Base-by-base conservation (phyloP, 2,113 vertebrate species). In the Lucifuga dentata region DNA sequence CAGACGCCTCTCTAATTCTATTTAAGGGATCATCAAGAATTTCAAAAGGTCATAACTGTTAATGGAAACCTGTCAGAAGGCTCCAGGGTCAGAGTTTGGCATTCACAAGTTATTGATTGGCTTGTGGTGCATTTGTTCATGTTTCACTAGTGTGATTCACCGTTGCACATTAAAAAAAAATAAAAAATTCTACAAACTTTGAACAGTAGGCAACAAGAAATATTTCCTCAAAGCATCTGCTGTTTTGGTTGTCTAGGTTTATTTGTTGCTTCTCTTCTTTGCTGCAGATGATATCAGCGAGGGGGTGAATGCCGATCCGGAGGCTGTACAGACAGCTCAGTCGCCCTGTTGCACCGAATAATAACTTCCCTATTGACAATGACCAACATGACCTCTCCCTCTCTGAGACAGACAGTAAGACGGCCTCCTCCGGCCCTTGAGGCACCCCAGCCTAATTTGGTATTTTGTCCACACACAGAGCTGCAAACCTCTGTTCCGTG, bases 291-390 rank as follows among this genome's bases (percentile, higher is more conserved):
- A 59, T 71, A 66, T 70, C 71, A 76, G 16, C 44, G 70, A 40
- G 40, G 17, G 49, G 23, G 55, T 62, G 46, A 48, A 38, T 49
- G 48, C 43, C 26, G 49, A 51, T 36, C 65, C 50, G n/a, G 55
- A 61, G 74, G 65, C 66, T 46, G 50, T 51, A 43, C 23, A 57
- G 26, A 45, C 41, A 40, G 13, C 72, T 86, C 76, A 81, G 82
- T 87, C 75, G 71, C 84, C 48, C 83, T 82, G 87, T 89, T 89
- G 87, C 90, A 73, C 57, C 16, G 19, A 43, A 89, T 90, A 89
- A 91, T 91, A 86, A 86, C 85, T 86, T 89, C 88, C 80, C 76
- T 90, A 83, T 91, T 89, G 78, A 81, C 66, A 64, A 36, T 86
- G 78, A 91, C 88, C 86, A 67, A 53, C 8, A 0, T 46, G 85